Conservation (phyloP, 2,888 invertebrate genomes). For the Thereva nobilitata region DNA sequence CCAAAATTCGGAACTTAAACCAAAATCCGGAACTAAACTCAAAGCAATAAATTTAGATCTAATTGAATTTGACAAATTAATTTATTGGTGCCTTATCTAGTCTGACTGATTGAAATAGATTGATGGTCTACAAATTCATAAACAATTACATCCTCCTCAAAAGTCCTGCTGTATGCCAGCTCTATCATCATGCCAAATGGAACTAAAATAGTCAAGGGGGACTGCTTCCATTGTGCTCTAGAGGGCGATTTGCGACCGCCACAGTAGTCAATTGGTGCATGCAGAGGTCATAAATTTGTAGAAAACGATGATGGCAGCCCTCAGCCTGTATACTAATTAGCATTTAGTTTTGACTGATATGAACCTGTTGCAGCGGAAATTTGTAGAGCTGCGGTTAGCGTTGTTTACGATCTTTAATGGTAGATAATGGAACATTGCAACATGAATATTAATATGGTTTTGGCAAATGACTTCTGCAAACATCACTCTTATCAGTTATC, state of each 20-base stretch:
- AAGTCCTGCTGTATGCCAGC: slow-evolving; percentile 8
- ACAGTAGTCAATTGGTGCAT: slow-evolving; percentile 14
- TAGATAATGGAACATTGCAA: no score
- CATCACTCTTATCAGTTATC: no score
- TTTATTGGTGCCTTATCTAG: slow-evolving; percentile 41
- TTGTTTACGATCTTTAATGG: no score
- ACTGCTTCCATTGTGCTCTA: slow-evolving; percentile 7
- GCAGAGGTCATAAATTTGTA: slow-evolving; percentile 28
- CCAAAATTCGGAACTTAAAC: background rate
- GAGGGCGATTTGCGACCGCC: slow-evolving; percentile 13
- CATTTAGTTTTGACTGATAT: slow-evolving; percentile 12
- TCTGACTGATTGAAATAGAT: slow-evolving; percentile 39
- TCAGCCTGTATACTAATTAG: slow-evolving; percentile 24
- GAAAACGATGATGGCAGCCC: slow-evolving; percentile 25
- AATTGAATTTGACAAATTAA: slow-evolving; percentile 40
- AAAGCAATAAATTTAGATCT: slow-evolving; percentile 37
- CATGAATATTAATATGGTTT: no score
- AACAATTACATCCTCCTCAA: slow-evolving; percentile 38
- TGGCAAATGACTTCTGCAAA: no score
- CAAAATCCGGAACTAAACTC: slow-evolving; percentile 6
- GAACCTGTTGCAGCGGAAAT: slow-evolving; percentile 18
- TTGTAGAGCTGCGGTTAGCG: no score
- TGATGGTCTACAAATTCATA: slow-evolving; percentile 38
- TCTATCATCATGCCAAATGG: background rate
- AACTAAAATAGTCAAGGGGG: background rate